Evolutionary conservation across 2,888 invertebrate species (phyloP).

Genomic region (Thereva nobilitata): DNA sequence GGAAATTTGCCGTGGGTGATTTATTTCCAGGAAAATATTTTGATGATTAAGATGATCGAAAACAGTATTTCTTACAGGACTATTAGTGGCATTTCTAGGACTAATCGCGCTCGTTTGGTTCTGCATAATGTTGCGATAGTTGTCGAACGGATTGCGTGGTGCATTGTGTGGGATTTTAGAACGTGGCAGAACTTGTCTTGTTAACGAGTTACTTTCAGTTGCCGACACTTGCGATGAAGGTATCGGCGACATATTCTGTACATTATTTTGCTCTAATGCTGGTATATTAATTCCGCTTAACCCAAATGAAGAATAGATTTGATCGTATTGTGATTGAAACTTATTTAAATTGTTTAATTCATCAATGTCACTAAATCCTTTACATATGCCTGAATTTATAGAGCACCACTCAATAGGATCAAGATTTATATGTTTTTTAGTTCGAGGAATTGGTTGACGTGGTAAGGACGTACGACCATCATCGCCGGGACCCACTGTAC

Average conservation of each 20-base stretch:
- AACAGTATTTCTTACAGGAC: slow-evolving; percentile 52
- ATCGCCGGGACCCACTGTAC: slow-evolving; percentile 61
- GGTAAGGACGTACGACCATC: slow-evolving; percentile 57
- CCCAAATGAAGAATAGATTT: slow-evolving; percentile 47
- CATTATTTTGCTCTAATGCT: slow-evolving; percentile 43
- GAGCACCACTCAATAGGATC: slow-evolving; percentile 61
- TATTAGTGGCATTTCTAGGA: slow-evolving; percentile 58
- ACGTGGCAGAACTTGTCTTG: slow-evolving; percentile 47
- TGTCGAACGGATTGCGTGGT: slow-evolving; percentile 36
- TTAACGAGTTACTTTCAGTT: slow-evolving; percentile 49
- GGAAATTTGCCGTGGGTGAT: slow-evolving; percentile 47
- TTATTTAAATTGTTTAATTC: slow-evolving; percentile 47
- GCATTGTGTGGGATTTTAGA: slow-evolving; percentile 44
- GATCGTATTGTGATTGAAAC: slow-evolving; percentile 44
- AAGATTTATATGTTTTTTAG: slow-evolving; percentile 68
- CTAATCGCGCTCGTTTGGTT: slow-evolving; percentile 46
- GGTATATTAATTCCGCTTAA: slow-evolving; percentile 48
- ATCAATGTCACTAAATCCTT: slow-evolving; percentile 57
- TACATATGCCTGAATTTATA: slow-evolving; percentile 47
- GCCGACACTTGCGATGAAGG: slow-evolving; percentile 48
- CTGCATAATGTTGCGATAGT: slow-evolving; percentile 38
- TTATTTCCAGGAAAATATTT: slow-evolving; percentile 46
- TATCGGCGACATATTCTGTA: slow-evolving; percentile 48
- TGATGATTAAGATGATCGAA: slow-evolving; percentile 49
- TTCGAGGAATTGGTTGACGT: slow-evolving; percentile 70